Evolutionary conservation across 2,113 vertebrate genomes (phyloP).

Genomic region (Damaliscus lunatus): DNA sequence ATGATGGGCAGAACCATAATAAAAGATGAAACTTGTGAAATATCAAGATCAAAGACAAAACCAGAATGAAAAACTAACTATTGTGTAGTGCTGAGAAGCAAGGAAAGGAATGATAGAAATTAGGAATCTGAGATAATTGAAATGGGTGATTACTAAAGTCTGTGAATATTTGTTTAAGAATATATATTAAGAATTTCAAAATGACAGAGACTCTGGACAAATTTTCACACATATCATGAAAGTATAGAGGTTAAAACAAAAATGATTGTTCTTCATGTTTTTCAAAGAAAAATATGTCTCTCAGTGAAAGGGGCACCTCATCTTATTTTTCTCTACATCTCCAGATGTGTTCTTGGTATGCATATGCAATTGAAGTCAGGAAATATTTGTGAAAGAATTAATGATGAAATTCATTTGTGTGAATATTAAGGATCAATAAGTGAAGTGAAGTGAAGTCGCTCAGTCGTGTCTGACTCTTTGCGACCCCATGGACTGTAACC

Average conservation of each 20-base stretch:
- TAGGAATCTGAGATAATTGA: background rate
- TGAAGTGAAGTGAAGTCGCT: no score
- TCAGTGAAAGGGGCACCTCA: background rate
- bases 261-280: background rate
- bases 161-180: background rate
- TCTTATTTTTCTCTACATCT: background rate
- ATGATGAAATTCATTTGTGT: background rate
- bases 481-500: no score
- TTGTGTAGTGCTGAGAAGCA: background rate
- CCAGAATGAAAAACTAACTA: background rate
- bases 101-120: background rate
- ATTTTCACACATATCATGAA: background rate
- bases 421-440: background rate
- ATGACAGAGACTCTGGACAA: background rate
- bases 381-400: background rate
- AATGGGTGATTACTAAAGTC: background rate
- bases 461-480: no score
- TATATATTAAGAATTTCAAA: slow-evolving; percentile 12
- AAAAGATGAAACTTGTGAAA: background rate
- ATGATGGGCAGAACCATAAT: background rate
- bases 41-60: background rate
- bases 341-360: background rate
- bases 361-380: background rate
- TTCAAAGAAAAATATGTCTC: slow-evolving; percentile 2
- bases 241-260: background rate